phyloP scores from a whole-genome alignment of 1,140 invertebrate species.

The Drosophila trapezifrons region DNA sequence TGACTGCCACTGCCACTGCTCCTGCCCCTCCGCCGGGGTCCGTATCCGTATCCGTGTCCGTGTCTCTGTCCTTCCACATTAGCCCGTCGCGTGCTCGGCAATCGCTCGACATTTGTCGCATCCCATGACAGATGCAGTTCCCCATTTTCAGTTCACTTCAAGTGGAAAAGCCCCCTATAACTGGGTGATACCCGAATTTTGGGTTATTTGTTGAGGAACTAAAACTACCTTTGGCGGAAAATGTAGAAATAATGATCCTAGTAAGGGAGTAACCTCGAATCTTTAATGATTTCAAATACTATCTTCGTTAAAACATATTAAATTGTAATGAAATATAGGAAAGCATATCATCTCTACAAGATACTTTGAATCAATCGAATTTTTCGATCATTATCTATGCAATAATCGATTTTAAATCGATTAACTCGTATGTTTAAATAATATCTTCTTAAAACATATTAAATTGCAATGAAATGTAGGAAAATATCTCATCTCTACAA shows the following conservation, averaged over 20 bases:
- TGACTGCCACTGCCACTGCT: slow-evolving; percentile 4
- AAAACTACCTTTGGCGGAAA: not conserved
- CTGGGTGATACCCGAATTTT: not conserved
- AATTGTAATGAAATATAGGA: no score
- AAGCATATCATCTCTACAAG: no score
- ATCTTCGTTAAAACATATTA: no score
- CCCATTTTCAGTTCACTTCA: slow-evolving; percentile 11
- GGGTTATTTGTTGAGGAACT: not conserved
- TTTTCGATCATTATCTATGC: no score
- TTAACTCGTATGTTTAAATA: no score
- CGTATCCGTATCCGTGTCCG: slow-evolving; percentile 2
- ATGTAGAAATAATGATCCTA: not conserved
- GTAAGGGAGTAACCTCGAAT: no score
- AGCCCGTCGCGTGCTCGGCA: slow-evolving; percentile 39
- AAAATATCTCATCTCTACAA: no score
- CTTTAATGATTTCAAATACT: no score
- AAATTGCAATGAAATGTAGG: no score
- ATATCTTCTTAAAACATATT: no score
- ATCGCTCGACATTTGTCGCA: slow-evolving; percentile 53
- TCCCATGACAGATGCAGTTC: slow-evolving; percentile 35
- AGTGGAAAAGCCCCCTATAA: not conserved
- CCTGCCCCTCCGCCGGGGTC: not conserved
- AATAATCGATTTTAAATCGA: no score
- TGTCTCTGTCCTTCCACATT: slow-evolving; percentile 39
- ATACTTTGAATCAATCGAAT: no score